phyloP scores from a whole-genome alignment of 2,797 vertebrate species.

The Hyperoplus lanceolatus region DNA sequence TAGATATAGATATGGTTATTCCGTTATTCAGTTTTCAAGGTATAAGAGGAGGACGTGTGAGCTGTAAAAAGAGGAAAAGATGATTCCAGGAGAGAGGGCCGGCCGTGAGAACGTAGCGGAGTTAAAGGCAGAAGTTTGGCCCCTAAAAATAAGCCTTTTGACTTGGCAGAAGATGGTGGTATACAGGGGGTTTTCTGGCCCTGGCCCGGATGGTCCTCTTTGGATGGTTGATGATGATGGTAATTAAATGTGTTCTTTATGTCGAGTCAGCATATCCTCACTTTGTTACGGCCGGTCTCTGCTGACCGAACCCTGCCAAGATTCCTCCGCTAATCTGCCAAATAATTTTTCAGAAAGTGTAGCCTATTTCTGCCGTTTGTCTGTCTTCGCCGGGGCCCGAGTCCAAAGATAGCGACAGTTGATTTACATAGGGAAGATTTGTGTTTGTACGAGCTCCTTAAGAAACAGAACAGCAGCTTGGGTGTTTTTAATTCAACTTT shows the following conservation, averaged over 20 bases:
- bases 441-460: conserved; percentile 64
- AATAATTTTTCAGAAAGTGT: conserved; percentile 84
- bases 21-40: neutral
- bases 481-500: conserved; percentile 14
- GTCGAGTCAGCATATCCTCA: conserved; percentile 92
- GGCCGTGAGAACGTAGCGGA: conserved; percentile 63
- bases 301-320: conserved; percentile 90
- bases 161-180: conserved; percentile 62
- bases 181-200: conserved; percentile 61
- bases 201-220: conserved; percentile 58
- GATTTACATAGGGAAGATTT: conserved; percentile 70
- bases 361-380: conserved; percentile 67
- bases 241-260: conserved; percentile 90
- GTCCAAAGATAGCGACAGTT: conserved; percentile 70
- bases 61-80: conserved; percentile 16
- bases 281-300: conserved; percentile 90
- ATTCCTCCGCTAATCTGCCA: conserved; percentile 87
- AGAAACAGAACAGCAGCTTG: conserved; percentile 57
- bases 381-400: conserved; percentile 39
- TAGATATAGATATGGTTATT: too few relatives aligned
- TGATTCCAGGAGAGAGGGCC: conserved; percentile 2
- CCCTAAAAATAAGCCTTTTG: conserved; percentile 75
- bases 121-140: conserved; percentile 53
- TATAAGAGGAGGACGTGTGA: conserved; percentile 12
- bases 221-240: conserved; percentile 76